Evolutionary conservation across 2,888 invertebrate species (phyloP).

Genomic region (Phyllotreta cruciferae): DNA sequence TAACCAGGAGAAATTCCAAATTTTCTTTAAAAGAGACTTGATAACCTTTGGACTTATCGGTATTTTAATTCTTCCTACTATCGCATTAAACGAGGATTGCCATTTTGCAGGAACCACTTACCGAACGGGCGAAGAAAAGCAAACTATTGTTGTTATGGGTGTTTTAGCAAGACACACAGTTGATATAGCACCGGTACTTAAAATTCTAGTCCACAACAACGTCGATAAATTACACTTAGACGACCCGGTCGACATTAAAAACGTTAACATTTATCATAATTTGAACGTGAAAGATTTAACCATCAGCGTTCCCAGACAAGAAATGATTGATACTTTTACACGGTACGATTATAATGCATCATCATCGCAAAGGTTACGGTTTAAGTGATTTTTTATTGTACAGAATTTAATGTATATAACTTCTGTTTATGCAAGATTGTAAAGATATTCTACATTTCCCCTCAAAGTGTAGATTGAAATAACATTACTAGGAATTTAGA

Average conservation of each 20-base stretch:
- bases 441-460: background rate
- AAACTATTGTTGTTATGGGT: constrained; percentile 84
- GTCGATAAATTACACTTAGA: constrained; percentile 66
- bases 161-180: constrained; percentile 79
- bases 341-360: constrained; percentile 42
- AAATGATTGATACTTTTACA: constrained; percentile 62
- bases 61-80: constrained; percentile 66
- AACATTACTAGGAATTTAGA: too few relatives aligned
- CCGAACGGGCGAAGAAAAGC: constrained; percentile 70
- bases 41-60: too few relatives aligned
- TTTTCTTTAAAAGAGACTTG: too few relatives aligned
- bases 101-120: constrained; percentile 68
- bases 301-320: constrained; percentile 73
- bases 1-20: too few relatives aligned
- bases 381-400: background rate
- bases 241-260: constrained; percentile 67
- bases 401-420: background rate
- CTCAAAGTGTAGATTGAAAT: too few relatives aligned
- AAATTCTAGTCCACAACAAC: constrained; percentile 67
- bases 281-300: constrained; percentile 76
- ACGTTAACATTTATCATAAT: constrained; percentile 79
- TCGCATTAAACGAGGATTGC: constrained; percentile 59
- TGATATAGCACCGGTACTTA: constrained; percentile 82
- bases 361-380: constrained; percentile 26
- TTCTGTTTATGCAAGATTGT: too few relatives aligned